Evolutionary conservation across 2,797 vertebrate species (phyloP).

Genomic region (Malacoraja senta): DNA sequence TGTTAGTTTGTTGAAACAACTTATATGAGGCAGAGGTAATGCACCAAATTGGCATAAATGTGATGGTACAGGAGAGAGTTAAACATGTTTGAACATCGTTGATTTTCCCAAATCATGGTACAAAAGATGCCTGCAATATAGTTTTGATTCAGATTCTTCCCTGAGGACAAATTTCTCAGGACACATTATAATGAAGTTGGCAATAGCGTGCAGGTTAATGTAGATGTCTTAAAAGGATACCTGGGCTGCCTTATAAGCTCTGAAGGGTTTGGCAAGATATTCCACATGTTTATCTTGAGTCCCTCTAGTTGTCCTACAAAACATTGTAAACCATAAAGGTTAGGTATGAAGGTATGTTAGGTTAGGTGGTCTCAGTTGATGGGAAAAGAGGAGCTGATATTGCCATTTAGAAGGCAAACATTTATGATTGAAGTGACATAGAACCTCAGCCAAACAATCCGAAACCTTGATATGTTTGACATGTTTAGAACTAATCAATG

Average conservation of each 20-base stretch:
- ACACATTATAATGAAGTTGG: background rate
- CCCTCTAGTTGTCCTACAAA: background rate
- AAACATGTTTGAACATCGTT: background rate
- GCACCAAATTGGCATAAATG: background rate
- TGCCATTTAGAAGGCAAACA: background rate
- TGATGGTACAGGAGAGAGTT: background rate
- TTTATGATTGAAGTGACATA: background rate
- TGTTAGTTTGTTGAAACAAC: background rate
- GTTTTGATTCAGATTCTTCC: background rate
- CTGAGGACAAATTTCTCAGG: background rate
- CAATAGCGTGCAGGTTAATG: background rate
- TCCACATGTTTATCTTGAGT: background rate
- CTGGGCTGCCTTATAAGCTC: background rate
- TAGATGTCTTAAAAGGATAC: background rate
- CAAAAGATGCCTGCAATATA: background rate
- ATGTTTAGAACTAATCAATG: too few species aligned
- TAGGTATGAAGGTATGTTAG: background rate
- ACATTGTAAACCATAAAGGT: background rate
- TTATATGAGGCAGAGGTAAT: background rate
- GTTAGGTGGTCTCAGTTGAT: background rate
- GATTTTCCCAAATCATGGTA: background rate
- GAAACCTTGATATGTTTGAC: background rate
- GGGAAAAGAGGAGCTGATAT: background rate
- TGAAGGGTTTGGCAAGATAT: background rate
- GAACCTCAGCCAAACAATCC: background rate